Percentiles rank a stretch among this genome's conserved stretches.
phyloP scores from a whole-genome alignment of 2,888 invertebrate species.

The Axea sp. region DNA sequence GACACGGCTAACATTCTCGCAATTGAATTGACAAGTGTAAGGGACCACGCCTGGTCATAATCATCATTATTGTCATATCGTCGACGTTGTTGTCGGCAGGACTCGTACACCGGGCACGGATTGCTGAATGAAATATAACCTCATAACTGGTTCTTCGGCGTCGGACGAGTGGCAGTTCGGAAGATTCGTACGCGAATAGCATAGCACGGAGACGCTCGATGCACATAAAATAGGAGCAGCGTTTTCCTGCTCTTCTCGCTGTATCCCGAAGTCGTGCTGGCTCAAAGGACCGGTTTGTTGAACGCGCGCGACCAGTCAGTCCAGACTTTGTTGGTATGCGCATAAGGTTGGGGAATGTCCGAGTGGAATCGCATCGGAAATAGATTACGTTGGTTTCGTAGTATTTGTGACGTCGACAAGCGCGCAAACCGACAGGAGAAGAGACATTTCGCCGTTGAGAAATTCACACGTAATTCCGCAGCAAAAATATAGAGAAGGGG shows the following conservation, averaged over 20 bases:
- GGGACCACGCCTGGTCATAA: conserved; percentile 26
- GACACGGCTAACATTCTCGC: conserved; percentile 4
- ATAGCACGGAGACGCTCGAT: conserved; percentile 49
- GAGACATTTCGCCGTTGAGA: conserved; percentile 6
- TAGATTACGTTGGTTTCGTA: conserved; percentile 38
- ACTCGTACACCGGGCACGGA: conserved; percentile 26
- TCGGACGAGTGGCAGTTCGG: conserved; percentile 6
- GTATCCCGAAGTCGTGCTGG: conserved; percentile 33
- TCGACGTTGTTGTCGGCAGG: conserved; percentile 18
- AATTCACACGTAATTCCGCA: conserved; percentile 16
- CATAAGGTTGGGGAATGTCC: conserved; percentile 52
- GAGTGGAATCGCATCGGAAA: conserved; percentile 53
- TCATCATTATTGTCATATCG: conserved; percentile 42
- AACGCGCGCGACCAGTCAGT: conserved; percentile 52
- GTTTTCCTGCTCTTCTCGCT: conserved; percentile 55
- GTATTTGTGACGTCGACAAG: conserved; percentile 29
- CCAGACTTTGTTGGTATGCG: conserved; percentile 55
- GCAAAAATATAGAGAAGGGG: no score
- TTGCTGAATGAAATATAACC: conserved; percentile 52
- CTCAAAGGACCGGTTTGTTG: conserved; percentile 50
- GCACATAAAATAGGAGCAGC: conserved; percentile 60
- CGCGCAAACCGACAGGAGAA: background rate
- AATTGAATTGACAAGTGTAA: conserved; percentile 15
- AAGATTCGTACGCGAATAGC: conserved; percentile 38
- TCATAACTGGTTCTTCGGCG: conserved; percentile 43